phyloP scores from a whole-genome alignment of 2,113 vertebrate species.

The Cavia porcellus region DNA sequence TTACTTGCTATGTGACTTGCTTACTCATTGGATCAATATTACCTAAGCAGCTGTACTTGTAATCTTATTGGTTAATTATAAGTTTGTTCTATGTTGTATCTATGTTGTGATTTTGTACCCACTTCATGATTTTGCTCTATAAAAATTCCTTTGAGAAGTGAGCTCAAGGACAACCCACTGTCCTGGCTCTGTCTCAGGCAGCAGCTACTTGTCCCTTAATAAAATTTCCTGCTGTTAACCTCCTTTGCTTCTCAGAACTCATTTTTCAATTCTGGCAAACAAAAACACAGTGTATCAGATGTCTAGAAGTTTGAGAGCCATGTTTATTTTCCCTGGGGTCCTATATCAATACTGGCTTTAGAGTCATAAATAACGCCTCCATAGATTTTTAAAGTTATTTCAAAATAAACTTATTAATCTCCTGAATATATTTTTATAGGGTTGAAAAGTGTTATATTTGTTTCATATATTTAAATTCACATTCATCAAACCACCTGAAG shows the following conservation, averaged over 20 bases:
- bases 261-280: too few relatives aligned
- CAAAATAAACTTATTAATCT: conserved; percentile 22
- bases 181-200: neutral
- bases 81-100: too few relatives aligned
- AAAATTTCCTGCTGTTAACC: neutral
- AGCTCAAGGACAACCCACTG: neutral
- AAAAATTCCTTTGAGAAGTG: neutral
- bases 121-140: too few relatives aligned
- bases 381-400: neutral
- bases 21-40: too few relatives aligned
- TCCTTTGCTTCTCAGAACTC: too few relatives aligned
- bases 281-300: too few relatives aligned
- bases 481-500: neutral
- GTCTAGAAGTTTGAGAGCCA: too few relatives aligned
- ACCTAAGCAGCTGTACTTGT: too few relatives aligned
- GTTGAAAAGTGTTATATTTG: neutral
- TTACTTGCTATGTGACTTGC: neutral
- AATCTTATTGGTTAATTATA: too few relatives aligned
- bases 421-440: neutral
- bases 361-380: neutral
- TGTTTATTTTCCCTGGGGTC: neutral
- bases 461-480: neutral
- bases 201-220: neutral
- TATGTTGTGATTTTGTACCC: too few relatives aligned
- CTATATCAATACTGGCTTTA: neutral